phyloP scores from a whole-genome alignment of 2,888 invertebrate species.

The Archips xylosteana region DNA sequence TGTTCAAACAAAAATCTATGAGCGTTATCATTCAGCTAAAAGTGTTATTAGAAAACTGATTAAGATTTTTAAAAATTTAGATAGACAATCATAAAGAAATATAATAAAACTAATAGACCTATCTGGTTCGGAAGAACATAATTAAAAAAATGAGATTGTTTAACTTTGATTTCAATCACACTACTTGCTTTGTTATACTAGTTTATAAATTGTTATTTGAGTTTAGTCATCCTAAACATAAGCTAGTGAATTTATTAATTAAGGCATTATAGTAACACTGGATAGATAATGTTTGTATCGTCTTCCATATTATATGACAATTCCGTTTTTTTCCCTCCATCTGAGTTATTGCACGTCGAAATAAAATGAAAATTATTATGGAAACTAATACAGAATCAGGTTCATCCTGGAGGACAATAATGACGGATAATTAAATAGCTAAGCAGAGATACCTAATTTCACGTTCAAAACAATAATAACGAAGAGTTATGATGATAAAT shows the following conservation, averaged over 20 bases:
- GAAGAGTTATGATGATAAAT: constrained; percentile 72
- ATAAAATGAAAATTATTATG: constrained; percentile 54
- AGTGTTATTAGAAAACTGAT: constrained; percentile 49
- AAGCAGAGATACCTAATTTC: constrained; percentile 78
- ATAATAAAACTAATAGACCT: constrained; percentile 44
- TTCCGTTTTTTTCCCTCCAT: constrained; percentile 66
- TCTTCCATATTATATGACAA: constrained; percentile 80
- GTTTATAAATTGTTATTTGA: constrained; percentile 29
- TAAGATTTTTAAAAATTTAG: constrained; percentile 53
- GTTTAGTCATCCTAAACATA: constrained; percentile 33
- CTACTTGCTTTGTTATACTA: constrained; percentile 41
- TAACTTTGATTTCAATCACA: constrained; percentile 34
- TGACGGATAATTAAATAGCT: constrained; percentile 74
- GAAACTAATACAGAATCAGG: constrained; percentile 67
- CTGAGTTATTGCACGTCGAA: constrained; percentile 35
- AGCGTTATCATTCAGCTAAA: constrained; percentile 49
- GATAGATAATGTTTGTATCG: constrained; percentile 72
- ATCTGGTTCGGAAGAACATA: constrained; percentile 33
- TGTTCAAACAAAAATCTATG: constrained; percentile 29
- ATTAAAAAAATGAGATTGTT: constrained; percentile 38
- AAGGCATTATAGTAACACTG: constrained; percentile 52
- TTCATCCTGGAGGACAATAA: constrained; percentile 84
- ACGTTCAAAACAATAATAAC: constrained; percentile 74
- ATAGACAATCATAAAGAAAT: constrained; percentile 51
- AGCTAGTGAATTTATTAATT: constrained; percentile 43